phyloP scores from a whole-genome alignment of 2,113 vertebrate species.

The Tachycineta bicolor region DNA sequence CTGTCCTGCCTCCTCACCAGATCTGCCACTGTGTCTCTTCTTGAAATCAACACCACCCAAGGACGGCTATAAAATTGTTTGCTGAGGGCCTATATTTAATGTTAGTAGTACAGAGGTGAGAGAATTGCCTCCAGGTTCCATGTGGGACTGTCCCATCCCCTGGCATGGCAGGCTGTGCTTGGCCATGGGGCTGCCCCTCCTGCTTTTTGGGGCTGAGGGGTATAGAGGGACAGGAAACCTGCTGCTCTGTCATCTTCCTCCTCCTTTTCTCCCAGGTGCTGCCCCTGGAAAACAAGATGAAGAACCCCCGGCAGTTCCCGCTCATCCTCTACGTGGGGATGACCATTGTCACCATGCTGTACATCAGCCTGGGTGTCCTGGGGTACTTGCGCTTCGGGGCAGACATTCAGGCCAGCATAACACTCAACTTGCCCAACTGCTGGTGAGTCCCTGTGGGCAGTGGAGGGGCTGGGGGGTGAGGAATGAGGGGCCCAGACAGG shows the following conservation, averaged over 20 bases:
- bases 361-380: constrained; percentile 87
- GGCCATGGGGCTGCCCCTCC: background rate
- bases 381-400: constrained; percentile 91
- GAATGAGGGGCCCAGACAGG: background rate
- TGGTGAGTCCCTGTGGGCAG: constrained; percentile 79
- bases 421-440: constrained; percentile 94
- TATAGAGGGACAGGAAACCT: accelerated
- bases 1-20: background rate
- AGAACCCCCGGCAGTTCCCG: constrained; percentile 84
- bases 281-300: constrained; percentile 97
- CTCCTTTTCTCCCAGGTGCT: constrained; percentile 79
- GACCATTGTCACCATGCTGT: constrained; percentile 85
- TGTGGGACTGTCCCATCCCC: background rate
- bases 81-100: background rate
- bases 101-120: background rate
- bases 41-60: background rate
- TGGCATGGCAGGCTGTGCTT: background rate
- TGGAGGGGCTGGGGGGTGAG: background rate
- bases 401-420: constrained; percentile 86
- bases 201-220: background rate
- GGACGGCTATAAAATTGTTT: constrained; percentile 18
- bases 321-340: constrained; percentile 89
- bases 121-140: background rate
- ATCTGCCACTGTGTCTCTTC: background rate
- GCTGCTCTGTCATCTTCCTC: background rate